Base-by-base conservation (phyloP, 2,888 invertebrate genomes). In the Sepiola atlantica region DNA sequence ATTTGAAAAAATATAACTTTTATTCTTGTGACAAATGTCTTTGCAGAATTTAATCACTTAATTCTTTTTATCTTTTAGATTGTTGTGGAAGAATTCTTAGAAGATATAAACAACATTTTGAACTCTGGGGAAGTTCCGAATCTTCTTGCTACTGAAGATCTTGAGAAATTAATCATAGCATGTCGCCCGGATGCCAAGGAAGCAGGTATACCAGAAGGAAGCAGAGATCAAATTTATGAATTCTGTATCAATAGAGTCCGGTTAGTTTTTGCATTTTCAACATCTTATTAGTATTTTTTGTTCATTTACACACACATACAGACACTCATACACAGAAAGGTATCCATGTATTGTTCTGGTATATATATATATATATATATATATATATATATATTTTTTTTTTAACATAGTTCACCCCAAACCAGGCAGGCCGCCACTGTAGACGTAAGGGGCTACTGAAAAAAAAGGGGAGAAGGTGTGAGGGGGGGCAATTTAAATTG, bases 91-190 rank as follows among this genome's bases (percentile, higher is more conserved):
- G 99, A 98, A 97, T 99, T 99, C 97, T 97, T 99, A 0, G 99
- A 99, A 97, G 99, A 99, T 96, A 98, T 99, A 94, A 99, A 99
- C 97, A 99, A 99, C 96, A 98, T 99, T 97, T 98, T 99, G 0
- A 99, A 99, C 97, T 99, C 99, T 21, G 99, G 98, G 93, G 99
- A 99, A 97, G 99, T 99, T 1, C 99, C 99, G 0, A 99, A 99
- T 97, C 97, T 99, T n/a, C 99, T 97, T 96, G 97, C 97, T 94
- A 98, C 98, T 0, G 99, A 99, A 96, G 98, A 99, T 94, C 98
- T 98, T 96, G 99, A 99, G 96, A 98, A 98, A 96, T 98, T 98
- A 0, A 98, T 99, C 95, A 98, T 98, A 28, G 98, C 98, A 0
- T 98, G 98, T 94, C 98, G 99, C 24, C 98, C 98, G 3, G 98